Percentiles rank a stretch among this genome's conserved stretches.
Evolutionary conservation across 92 coral and sea anemone species (phyloP).

Genomic region (Epizoanthus illoricatus): DNA sequence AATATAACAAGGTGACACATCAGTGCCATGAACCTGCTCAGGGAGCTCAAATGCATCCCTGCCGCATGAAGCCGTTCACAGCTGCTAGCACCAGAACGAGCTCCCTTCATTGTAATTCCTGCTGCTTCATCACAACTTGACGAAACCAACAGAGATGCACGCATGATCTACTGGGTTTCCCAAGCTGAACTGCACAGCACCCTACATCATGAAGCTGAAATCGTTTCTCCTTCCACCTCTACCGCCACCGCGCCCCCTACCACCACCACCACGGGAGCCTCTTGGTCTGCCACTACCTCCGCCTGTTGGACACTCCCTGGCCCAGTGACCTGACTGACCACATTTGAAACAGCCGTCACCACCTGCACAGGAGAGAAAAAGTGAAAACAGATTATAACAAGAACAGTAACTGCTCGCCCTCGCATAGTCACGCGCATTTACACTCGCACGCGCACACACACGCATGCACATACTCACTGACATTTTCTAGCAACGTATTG

Average conservation of each 20-base stretch:
- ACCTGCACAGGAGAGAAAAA: constrained; percentile 48
- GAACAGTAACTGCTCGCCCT: background rate
- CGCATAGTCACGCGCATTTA: background rate
- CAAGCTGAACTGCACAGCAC: background rate
- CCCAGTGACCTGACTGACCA: constrained; percentile 90
- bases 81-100: too few species aligned
- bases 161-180: background rate
- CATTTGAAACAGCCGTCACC: constrained; percentile 95
- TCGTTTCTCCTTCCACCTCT: constrained; percentile 65
- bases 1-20: too few species aligned
- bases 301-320: constrained; percentile 91
- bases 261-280: constrained; percentile 62
- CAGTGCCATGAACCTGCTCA: too few species aligned
- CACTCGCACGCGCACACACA: background rate
- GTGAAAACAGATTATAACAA: background rate
- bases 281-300: constrained; percentile 75
- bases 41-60: too few species aligned
- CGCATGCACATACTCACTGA: background rate
- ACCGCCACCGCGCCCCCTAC: constrained; percentile 73
- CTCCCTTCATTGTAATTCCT: too few species aligned
- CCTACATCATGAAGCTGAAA: constrained; percentile 41
- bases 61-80: too few species aligned
- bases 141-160: too few species aligned
- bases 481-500: background rate
- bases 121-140: too few species aligned